Evolutionary conservation across 2,888 invertebrate genomes (phyloP).

Genomic region (Dynastes tityus): DNA sequence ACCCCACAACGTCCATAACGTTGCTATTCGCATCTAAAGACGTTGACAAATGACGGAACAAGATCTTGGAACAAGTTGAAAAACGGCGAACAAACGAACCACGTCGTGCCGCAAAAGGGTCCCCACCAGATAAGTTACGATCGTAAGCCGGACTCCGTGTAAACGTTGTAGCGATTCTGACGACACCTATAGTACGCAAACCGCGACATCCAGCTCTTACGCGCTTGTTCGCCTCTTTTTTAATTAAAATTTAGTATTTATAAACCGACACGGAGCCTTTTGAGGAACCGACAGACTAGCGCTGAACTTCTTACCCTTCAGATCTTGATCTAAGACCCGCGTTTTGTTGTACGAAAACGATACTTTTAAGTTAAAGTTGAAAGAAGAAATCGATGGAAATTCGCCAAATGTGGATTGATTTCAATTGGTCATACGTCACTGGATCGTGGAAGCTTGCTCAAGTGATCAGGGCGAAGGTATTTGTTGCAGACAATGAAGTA

Average conservation of each 20-base stretch:
- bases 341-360: no score
- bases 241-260: slow-evolving; percentile 69
- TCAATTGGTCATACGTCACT: no score
- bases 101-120: slow-evolving; percentile 29
- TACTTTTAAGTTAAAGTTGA: no score
- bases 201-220: slow-evolving; percentile 36
- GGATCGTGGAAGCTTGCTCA: no score
- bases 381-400: no score
- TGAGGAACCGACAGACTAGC: slow-evolving; percentile 41
- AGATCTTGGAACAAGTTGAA: slow-evolving; percentile 37
- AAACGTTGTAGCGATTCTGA: slow-evolving; percentile 21
- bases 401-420: no score
- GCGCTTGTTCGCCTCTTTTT: slow-evolving; percentile 54
- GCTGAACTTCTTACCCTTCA: no score
- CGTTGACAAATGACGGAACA: slow-evolving; percentile 46
- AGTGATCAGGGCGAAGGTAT: no score
- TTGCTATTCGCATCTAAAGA: not conserved
- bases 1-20: not conserved
- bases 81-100: slow-evolving; percentile 42
- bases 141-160: slow-evolving; percentile 14
- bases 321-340: no score
- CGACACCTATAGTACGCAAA: slow-evolving; percentile 56
- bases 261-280: slow-evolving; percentile 63
- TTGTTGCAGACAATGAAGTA: no score
- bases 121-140: slow-evolving; percentile 53